These are phyloP conservation scores for Pipistrellus pipistrellus DNA, from an alignment of 2,797 vertebrate genomes.

Conservation along the genomic window DNA sequence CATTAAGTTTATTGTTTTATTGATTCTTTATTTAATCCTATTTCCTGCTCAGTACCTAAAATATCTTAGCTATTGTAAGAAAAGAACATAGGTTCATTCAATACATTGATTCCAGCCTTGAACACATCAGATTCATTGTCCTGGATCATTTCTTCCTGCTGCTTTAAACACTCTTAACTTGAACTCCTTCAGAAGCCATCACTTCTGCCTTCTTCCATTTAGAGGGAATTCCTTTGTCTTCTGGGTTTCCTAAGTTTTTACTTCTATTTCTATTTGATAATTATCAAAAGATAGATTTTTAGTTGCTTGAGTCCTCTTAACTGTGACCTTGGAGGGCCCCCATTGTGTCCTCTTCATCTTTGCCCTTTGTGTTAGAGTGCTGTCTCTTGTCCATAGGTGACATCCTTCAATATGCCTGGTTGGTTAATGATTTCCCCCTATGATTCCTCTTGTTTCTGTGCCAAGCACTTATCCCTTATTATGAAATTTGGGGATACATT, in stretches of 20 bases:
- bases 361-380: rapidly evolving
- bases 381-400: rapidly evolving
- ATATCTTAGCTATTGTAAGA: neutral
- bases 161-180: neutral
- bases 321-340: neutral
- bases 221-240: neutral
- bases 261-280: neutral
- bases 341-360: neutral
- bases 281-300: neutral
- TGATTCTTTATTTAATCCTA: neutral
- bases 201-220: neutral
- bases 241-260: neutral
- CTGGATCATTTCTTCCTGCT: neutral
- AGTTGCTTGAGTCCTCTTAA: neutral
- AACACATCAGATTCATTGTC: neutral
- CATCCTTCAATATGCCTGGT: neutral
- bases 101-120: neutral
- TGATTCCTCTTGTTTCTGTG: neutral
- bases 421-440: rapidly evolving
- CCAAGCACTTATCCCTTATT: rapidly evolving
- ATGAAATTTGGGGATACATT: neutral
- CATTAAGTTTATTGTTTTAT: constrained; percentile 20
- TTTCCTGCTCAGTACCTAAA: neutral
- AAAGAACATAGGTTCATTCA: neutral
- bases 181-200: neutral